These are phyloP conservation scores for Cataglyphis livida DNA, from an alignment of 2,888 invertebrate genomes.

Conservation along the genomic window DNA sequence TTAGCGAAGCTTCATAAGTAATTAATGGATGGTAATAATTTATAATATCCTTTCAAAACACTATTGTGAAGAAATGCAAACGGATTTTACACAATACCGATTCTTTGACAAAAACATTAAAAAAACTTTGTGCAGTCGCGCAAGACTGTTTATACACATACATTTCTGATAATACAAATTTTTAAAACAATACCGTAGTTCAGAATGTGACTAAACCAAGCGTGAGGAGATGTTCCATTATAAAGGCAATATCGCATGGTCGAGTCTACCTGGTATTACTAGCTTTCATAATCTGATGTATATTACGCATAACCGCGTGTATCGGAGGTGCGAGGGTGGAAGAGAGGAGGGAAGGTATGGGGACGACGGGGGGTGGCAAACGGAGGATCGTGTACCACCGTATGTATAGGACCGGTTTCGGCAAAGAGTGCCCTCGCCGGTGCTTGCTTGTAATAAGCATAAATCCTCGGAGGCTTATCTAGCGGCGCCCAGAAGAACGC, in stretches of 20 bases:
- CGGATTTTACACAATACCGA: not conserved
- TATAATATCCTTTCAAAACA: conserved; percentile 16
- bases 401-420: conserved; percentile 76
- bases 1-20: conserved; percentile 35
- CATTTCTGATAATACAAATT: conserved; percentile 51
- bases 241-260: conserved; percentile 79
- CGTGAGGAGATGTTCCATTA: conserved; percentile 76
- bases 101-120: not conserved
- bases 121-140: not conserved
- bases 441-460: conserved; percentile 84
- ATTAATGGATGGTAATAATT: conserved; percentile 23
- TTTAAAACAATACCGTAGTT: conserved; percentile 56
- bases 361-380: conserved; percentile 59
- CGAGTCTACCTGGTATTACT: conserved; percentile 76
- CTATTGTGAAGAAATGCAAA: conserved; percentile 5
- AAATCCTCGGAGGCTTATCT: conserved; percentile 85
- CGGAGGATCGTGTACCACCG: conserved; percentile 69
- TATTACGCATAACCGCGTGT: conserved; percentile 77
- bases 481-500: conserved; percentile 84
- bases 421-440: conserved; percentile 77
- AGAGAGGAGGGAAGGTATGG: conserved; percentile 50
- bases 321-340: conserved; percentile 49
- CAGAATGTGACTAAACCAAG: conserved; percentile 45
- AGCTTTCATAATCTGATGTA: conserved; percentile 81
- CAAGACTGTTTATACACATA: conserved; percentile 28